phyloP scores from a whole-genome alignment of 1,140 invertebrate genomes.

The Sarcophaga peregrina region DNA sequence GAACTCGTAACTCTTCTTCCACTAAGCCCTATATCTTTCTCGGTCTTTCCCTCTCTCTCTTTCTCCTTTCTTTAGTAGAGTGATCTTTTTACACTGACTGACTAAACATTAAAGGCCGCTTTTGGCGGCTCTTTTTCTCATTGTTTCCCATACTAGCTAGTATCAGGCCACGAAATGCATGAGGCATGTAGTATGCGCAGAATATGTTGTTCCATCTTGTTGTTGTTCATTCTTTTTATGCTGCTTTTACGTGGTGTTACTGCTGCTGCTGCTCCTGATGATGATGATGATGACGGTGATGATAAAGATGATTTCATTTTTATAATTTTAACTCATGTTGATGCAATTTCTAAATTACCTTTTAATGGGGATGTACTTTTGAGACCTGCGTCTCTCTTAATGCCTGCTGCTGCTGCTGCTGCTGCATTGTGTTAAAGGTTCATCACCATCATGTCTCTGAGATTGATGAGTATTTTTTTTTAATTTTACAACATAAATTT shows the following conservation, averaged over 20 bases:
- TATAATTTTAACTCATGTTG: constrained; percentile 28
- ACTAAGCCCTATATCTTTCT: background rate
- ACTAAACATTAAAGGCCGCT: background rate
- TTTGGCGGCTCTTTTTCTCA: background rate
- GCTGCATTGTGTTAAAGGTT: constrained; percentile 33
- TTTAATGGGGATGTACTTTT: constrained; percentile 33
- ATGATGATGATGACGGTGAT: background rate
- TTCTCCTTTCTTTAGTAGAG: too few species aligned
- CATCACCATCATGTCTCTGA: constrained; percentile 15
- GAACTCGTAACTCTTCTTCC: constrained; percentile 31
- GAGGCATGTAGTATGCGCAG: background rate
- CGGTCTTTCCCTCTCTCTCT: too few species aligned
- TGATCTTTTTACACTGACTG: background rate
- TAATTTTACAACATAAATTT: background rate
- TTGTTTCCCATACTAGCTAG: background rate
- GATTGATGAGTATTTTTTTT: constrained; percentile 30
- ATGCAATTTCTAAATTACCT: constrained; percentile 41
- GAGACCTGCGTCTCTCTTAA: constrained; percentile 15
- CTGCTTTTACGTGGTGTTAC: background rate
- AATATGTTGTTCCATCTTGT: constrained; percentile 29
- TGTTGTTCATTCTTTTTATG: background rate
- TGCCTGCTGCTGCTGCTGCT: constrained; percentile 24
- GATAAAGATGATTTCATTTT: constrained; percentile 3
- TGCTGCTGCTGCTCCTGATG: too few species aligned
- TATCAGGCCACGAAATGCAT: background rate